Evolutionary conservation across 2,888 invertebrate genomes (phyloP).

Genomic region (Catocala sponsa): DNA sequence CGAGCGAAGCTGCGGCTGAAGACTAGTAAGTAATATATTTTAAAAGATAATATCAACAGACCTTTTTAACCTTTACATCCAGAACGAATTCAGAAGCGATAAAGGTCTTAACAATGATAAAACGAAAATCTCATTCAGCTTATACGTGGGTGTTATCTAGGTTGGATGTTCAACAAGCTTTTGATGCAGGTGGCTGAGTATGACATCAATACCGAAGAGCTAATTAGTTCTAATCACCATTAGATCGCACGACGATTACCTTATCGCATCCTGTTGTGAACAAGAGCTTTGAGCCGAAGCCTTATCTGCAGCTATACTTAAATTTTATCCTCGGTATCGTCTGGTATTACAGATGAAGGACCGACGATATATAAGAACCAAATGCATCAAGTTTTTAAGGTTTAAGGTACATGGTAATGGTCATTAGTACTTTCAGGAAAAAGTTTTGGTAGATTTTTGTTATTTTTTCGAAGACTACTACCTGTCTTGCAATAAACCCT

Average conservation of each 20-base stretch:
- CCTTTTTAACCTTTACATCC: no score
- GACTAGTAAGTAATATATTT: no score
- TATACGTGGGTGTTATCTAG: neutral
- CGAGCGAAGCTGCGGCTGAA: no score
- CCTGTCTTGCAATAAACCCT: no score
- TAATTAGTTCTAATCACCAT: conserved; percentile 37
- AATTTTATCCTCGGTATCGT: conserved; percentile 9
- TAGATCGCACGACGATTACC: conserved; percentile 30
- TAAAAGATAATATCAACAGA: no score
- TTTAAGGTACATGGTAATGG: no score
- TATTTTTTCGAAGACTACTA: neutral
- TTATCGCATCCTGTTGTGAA: conserved; percentile 45
- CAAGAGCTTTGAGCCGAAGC: conserved; percentile 24
- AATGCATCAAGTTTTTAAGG: neutral
- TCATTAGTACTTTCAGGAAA: no score
- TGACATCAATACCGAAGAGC: conserved; percentile 15
- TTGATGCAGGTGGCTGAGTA: conserved; percentile 16
- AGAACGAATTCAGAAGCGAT: no score
- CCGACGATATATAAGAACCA: neutral
- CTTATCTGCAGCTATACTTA: conserved; percentile 27
- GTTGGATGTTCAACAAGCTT: conserved; percentile 12
- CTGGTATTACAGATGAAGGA: neutral
- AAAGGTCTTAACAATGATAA: no score
- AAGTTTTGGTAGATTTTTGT: neutral
- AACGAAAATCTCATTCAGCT: no score